Conservation (phyloP, 2,113 vertebrate species). For the Centrocercus urophasianus region DNA sequence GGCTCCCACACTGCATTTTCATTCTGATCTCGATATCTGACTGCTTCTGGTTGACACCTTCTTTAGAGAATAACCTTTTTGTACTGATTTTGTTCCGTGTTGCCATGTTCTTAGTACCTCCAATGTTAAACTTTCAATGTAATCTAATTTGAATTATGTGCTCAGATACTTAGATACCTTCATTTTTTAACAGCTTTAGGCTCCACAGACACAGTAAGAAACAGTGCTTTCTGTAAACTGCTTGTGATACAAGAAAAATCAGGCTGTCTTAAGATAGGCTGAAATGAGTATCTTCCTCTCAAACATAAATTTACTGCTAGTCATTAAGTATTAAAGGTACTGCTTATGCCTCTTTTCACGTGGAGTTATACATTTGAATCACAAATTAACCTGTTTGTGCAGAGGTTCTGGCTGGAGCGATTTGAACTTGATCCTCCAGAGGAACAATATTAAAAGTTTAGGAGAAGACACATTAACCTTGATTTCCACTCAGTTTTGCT, state of each 20-base stretch:
- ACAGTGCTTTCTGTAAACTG: background rate
- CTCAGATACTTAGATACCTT: background rate
- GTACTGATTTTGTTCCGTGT: background rate
- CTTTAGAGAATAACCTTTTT: background rate
- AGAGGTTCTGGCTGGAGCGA: background rate
- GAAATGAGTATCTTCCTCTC: background rate
- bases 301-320: background rate
- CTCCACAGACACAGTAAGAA: background rate
- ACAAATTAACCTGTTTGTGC: conserved; percentile 43
- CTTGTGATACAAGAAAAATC: background rate
- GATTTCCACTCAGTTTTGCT: conserved; percentile 32
- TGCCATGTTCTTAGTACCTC: background rate
- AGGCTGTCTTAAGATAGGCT: background rate
- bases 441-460: conserved; percentile 44
- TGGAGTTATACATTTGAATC: background rate
- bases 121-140: background rate
- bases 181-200: background rate
- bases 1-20: background rate
- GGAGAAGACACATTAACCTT: conserved; percentile 23
- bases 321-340: background rate
- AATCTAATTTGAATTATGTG: background rate
- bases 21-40: background rate
- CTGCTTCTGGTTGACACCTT: background rate
- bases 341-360: background rate
- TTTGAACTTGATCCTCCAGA: conserved; percentile 30